A percentile compares a stretch with the other conserved stretches of the same genome.
Evolutionary conservation across 2,888 invertebrate species (phyloP).

Genomic region (Synanthedon vespiformis): DNA sequence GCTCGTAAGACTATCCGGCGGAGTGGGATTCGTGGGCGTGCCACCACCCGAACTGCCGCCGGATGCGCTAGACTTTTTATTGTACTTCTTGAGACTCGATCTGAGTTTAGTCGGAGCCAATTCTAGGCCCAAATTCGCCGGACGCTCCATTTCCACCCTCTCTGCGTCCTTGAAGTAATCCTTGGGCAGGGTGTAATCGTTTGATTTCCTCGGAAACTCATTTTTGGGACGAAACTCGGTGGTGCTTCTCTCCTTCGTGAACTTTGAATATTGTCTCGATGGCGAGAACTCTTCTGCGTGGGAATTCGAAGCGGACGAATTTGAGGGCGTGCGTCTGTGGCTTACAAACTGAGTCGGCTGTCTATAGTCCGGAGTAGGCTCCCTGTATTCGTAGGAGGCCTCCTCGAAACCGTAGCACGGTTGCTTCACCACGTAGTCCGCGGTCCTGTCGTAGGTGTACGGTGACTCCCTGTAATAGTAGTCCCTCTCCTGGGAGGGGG

Average conservation of each 20-base stretch:
- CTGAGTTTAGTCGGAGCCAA: slow-evolving; percentile 77
- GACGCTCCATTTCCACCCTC: slow-evolving; percentile 45
- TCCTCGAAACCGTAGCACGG: slow-evolving; percentile 56
- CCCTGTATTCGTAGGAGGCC: slow-evolving; percentile 47
- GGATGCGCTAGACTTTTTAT: slow-evolving; percentile 63
- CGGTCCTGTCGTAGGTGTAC: slow-evolving; percentile 50
- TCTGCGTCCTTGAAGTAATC: slow-evolving; percentile 49
- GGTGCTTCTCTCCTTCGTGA: slow-evolving; percentile 27
- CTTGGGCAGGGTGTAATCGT: slow-evolving; percentile 47
- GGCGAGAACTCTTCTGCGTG: slow-evolving; percentile 64
- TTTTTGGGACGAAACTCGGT: slow-evolving; percentile 40
- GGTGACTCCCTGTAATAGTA: slow-evolving; percentile 46
- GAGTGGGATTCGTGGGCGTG: slow-evolving; percentile 86
- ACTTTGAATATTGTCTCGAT: slow-evolving; percentile 36
- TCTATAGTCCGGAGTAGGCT: slow-evolving; percentile 45
- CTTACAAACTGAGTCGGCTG: slow-evolving; percentile 45
- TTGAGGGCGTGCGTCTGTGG: slow-evolving; percentile 84
- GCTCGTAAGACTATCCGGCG: slow-evolving; percentile 84
- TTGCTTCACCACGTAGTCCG: slow-evolving; percentile 55
- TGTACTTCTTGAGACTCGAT: slow-evolving; percentile 83
- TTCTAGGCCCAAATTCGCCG: slow-evolving; percentile 72
- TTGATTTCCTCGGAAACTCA: slow-evolving; percentile 47
- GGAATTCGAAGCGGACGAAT: slow-evolving; percentile 73
- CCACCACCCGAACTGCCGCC: slow-evolving; percentile 74
- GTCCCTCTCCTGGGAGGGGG: slow-evolving; percentile 40